Conservation (phyloP, 2,888 invertebrate species). For the Eilema sororculum region DNA sequence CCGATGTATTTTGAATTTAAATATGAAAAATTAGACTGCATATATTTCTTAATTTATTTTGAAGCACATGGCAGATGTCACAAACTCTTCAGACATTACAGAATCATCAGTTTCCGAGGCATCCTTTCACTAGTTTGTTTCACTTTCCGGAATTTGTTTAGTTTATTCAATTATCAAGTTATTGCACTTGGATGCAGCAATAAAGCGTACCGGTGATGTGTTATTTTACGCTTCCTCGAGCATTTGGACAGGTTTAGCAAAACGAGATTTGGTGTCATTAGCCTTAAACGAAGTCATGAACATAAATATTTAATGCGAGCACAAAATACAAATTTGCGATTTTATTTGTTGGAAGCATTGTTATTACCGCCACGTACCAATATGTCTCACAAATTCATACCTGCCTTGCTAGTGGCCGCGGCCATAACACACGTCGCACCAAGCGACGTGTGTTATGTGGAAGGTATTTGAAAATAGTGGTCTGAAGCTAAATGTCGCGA, state of each 20-base stretch:
- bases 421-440: too few relatives aligned
- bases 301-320: not conserved
- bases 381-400: too few relatives aligned
- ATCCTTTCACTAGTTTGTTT: constrained; percentile 8
- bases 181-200: constrained; percentile 1
- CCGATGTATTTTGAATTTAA: too few relatives aligned
- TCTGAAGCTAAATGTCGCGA: too few relatives aligned
- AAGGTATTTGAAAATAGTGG: not conserved
- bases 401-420: not conserved
- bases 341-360: not conserved
- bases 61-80: not conserved
- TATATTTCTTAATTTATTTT: not conserved
- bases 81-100: not conserved
- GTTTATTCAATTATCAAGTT: not conserved
- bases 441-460: not conserved
- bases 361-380: not conserved
- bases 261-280: constrained; percentile 11
- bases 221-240: constrained; percentile 12
- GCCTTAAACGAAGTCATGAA: constrained; percentile 17
- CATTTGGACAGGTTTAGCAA: not conserved
- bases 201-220: not conserved
- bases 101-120: not conserved
- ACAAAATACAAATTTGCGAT: not conserved
- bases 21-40: not conserved
- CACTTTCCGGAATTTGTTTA: constrained; percentile 10